Conservation (phyloP, 1,140 invertebrate species). For the Pomacea maculata region DNA sequence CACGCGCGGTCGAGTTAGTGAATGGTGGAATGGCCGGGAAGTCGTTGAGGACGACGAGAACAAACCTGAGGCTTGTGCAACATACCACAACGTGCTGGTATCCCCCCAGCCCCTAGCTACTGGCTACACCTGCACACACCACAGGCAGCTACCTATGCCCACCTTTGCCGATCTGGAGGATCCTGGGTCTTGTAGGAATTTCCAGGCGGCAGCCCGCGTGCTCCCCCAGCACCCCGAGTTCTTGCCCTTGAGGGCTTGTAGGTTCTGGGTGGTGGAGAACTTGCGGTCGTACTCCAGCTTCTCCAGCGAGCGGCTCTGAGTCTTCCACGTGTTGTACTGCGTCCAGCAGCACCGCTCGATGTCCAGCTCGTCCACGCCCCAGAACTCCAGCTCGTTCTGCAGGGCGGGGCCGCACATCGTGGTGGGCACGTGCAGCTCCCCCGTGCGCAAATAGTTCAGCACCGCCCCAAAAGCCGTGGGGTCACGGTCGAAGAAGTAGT, state of each 20-base stretch:
- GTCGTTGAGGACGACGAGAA: not conserved
- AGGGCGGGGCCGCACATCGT: slow-evolving; percentile 56
- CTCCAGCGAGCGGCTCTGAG: slow-evolving; percentile 56
- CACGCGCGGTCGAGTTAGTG: not conserved
- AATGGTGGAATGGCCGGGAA: not conserved
- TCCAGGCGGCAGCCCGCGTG: slow-evolving; percentile 41
- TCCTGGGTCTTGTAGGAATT: slow-evolving; percentile 53
- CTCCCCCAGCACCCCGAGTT: slow-evolving; percentile 41
- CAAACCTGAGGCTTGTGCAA: not conserved
- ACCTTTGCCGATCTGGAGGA: slow-evolving; percentile 57
- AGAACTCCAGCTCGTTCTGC: slow-evolving; percentile 59
- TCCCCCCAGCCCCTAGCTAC: not conserved
- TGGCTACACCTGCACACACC: not conserved
- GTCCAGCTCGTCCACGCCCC: slow-evolving; percentile 59
- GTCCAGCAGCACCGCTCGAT: slow-evolving; percentile 63
- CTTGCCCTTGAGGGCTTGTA: slow-evolving; percentile 33
- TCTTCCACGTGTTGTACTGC: slow-evolving; percentile 62
- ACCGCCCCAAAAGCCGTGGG: slow-evolving; percentile 53
- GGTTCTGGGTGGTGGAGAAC: slow-evolving; percentile 52
- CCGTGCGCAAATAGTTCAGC: slow-evolving; percentile 58
- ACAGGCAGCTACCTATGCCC: not conserved
- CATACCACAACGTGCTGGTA: not conserved
- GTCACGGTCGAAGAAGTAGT: slow-evolving; percentile 62
- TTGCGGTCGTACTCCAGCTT: slow-evolving; percentile 60
- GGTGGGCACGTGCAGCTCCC: slow-evolving; percentile 59